phyloP scores from a whole-genome alignment of 2,113 vertebrate genomes.

The Macquaria ambigua region DNA sequence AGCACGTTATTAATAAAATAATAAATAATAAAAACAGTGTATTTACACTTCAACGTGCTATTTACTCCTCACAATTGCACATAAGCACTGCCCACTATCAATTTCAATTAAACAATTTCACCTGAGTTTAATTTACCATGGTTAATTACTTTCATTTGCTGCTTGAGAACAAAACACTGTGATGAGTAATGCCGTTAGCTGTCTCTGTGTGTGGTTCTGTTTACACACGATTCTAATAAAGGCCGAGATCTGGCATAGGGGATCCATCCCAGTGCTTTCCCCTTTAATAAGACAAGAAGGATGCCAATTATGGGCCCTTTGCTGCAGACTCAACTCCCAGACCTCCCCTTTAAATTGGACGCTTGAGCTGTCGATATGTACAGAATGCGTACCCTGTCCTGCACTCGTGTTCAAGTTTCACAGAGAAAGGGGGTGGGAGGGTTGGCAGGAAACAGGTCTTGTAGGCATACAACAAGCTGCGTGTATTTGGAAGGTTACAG shows the following conservation, averaged over 20 bases:
- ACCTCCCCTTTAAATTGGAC: slow-evolving; percentile 82
- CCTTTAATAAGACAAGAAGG: slow-evolving; percentile 86
- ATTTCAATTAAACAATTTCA: background rate
- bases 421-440: background rate
- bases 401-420: slow-evolving; percentile 26
- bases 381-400: slow-evolving; percentile 59
- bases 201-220: slow-evolving; percentile 60
- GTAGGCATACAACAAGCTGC: slow-evolving; percentile 25
- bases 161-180: slow-evolving; percentile 30
- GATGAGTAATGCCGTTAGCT: slow-evolving; percentile 26
- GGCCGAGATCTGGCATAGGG: slow-evolving; percentile 55
- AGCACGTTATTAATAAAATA: background rate
- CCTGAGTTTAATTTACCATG: slow-evolving; percentile 4
- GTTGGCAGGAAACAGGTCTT: background rate
- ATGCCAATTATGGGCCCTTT: slow-evolving; percentile 85
- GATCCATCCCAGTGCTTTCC: slow-evolving; percentile 72
- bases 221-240: slow-evolving; percentile 74
- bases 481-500: slow-evolving; percentile 55
- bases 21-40: background rate
- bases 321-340: slow-evolving; percentile 78
- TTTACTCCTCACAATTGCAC: background rate
- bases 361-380: slow-evolving; percentile 73
- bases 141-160: slow-evolving; percentile 54
- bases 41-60: background rate
- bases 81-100: background rate